Conservation (phyloP, 2,113 vertebrate genomes). For the Maccullochella peelii region DNA sequence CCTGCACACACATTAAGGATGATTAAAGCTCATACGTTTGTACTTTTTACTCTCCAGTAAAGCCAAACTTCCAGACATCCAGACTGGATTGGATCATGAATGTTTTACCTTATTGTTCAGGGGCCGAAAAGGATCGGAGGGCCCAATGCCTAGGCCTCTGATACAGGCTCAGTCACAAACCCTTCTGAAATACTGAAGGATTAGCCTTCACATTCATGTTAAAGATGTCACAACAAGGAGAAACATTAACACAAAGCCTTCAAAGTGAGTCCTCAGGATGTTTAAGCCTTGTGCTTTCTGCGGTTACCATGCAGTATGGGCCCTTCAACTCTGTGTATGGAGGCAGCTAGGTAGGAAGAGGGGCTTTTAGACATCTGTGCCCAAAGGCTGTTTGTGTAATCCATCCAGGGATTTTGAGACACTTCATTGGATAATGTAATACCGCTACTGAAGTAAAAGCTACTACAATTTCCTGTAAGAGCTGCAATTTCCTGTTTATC, state of each 20-base stretch:
- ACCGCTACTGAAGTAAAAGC: too few relatives aligned
- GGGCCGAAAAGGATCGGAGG: not conserved
- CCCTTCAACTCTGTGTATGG: not conserved
- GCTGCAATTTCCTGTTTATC: too few relatives aligned
- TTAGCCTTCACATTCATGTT: not conserved
- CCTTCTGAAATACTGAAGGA: not conserved
- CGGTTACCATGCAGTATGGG: not conserved
- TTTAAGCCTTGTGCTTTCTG: not conserved
- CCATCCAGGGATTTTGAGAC: not conserved
- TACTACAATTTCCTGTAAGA: too few relatives aligned
- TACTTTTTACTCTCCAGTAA: not conserved
- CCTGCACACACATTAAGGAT: not conserved
- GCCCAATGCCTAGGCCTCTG: not conserved
- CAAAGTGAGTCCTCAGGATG: not conserved
- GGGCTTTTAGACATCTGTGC: not conserved
- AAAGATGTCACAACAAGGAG: not conserved
- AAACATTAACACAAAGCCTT: not conserved
- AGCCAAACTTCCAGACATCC: not conserved
- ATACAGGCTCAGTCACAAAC: not conserved
- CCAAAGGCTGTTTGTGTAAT: not conserved
- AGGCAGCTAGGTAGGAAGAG: not conserved
- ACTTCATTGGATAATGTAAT: too few relatives aligned
- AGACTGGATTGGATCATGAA: not conserved
- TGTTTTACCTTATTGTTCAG: not conserved
- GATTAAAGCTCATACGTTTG: not conserved